phyloP scores from a whole-genome alignment of 1,140 invertebrate species.

The Coboldia fuscipes region DNA sequence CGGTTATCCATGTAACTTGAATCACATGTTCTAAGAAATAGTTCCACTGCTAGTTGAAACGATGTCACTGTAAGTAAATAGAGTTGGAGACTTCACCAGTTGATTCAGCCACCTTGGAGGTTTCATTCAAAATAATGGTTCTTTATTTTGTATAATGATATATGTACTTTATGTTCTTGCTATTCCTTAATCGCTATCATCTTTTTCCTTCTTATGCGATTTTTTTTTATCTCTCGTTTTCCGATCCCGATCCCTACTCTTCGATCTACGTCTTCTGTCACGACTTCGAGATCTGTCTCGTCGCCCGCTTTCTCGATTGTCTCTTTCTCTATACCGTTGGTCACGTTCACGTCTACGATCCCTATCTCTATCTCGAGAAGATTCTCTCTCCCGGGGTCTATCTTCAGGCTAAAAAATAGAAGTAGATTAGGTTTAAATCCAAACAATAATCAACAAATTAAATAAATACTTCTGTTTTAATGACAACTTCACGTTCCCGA shows the following conservation, averaged over 20 bases:
- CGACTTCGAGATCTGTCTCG: slow-evolving; percentile 24
- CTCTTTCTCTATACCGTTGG: slow-evolving; percentile 20
- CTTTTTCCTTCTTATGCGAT: slow-evolving; percentile 33
- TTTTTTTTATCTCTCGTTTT: slow-evolving; percentile 33
- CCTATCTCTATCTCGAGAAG: slow-evolving; percentile 20
- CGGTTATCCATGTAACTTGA: too few species aligned
- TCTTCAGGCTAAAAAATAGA: slow-evolving; percentile 3
- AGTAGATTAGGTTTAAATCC: not conserved
- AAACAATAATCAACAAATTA: not conserved
- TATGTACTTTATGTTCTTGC: too few species aligned
- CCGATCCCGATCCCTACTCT: slow-evolving; percentile 33
- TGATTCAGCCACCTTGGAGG: too few species aligned
- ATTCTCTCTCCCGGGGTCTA: slow-evolving; percentile 7
- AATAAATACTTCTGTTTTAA: not conserved
- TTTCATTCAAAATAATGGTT: too few species aligned
- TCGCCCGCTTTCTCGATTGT: slow-evolving; percentile 1
- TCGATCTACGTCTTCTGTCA: slow-evolving; percentile 29
- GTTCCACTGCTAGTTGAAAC: too few species aligned
- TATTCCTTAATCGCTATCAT: slow-evolving; percentile 32
- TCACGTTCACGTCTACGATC: slow-evolving; percentile 21
- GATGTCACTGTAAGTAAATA: too few species aligned
- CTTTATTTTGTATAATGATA: too few species aligned
- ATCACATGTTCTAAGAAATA: too few species aligned
- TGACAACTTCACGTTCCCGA: not conserved
- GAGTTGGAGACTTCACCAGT: too few species aligned